Conservation (phyloP, 2,797 vertebrate species). For the Paratrypauchen microcephalus region DNA sequence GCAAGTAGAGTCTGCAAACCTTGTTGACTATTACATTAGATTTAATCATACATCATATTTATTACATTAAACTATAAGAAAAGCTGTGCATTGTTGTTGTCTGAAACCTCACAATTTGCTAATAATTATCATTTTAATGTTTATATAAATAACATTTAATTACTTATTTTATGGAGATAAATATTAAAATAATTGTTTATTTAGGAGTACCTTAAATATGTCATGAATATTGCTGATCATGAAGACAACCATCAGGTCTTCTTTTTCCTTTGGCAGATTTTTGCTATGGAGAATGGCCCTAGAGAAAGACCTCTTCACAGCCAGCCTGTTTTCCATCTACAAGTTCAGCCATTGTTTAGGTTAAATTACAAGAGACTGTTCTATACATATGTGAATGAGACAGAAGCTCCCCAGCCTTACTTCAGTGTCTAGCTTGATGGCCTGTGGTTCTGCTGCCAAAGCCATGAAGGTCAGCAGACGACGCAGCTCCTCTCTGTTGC, state of each 20-base stretch:
- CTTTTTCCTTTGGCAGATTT: constrained; percentile 85
- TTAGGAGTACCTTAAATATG: constrained; percentile 81
- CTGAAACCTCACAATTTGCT: background rate
- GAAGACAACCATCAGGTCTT: constrained; percentile 90
- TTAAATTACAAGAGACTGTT: background rate
- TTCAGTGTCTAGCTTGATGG: constrained; percentile 84
- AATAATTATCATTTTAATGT: background rate
- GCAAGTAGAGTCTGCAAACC: background rate
- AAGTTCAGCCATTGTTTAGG: constrained; percentile 5
- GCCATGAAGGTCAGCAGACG: constrained; percentile 89
- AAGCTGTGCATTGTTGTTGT: background rate
- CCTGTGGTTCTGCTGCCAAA: constrained; percentile 81
- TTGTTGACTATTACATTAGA: background rate
- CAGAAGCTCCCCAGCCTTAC: constrained; percentile 54
- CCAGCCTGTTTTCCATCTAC: constrained; percentile 88
- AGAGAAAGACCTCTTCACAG: constrained; percentile 88
- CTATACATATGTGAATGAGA: background rate
- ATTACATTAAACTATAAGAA: no score
- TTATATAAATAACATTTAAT: background rate
- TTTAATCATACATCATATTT: no score
- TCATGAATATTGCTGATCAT: constrained; percentile 90
- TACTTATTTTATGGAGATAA: background rate
- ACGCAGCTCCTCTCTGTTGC: constrained; percentile 85
- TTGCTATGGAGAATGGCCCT: constrained; percentile 86
- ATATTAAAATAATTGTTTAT: background rate